Evolutionary conservation across 2,113 vertebrate species (phyloP).

Genomic region (Stomatorhinus ivindoensis): DNA sequence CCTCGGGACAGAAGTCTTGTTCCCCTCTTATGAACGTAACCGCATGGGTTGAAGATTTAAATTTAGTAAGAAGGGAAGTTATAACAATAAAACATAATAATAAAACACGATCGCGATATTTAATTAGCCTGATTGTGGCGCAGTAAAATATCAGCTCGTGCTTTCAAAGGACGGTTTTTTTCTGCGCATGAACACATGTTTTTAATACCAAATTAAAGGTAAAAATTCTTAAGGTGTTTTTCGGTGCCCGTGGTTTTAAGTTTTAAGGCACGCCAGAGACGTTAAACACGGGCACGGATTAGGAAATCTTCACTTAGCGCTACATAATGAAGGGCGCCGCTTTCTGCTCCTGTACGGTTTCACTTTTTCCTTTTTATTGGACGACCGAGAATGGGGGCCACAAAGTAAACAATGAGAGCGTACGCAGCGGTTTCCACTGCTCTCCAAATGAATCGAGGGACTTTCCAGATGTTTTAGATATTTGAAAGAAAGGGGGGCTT

Average conservation of each 20-base stretch:
- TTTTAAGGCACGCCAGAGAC: conserved; percentile 35
- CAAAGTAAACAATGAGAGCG: conserved; percentile 59
- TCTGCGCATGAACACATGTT: not conserved
- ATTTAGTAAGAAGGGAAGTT: conserved; percentile 50
- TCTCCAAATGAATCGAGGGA: conserved; percentile 50
- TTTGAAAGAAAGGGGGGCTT: conserved; percentile 40
- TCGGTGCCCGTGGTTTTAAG: not conserved
- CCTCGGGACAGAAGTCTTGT: conserved; percentile 38
- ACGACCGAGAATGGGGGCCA: conserved; percentile 46
- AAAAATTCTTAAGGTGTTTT: conserved; percentile 24
- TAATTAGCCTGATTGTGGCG: conserved; percentile 30
- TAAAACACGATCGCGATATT: conserved; percentile 41
- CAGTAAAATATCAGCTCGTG: conserved; percentile 31
- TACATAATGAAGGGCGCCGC: conserved; percentile 54
- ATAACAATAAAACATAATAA: conserved; percentile 33
- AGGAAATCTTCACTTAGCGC: conserved; percentile 57
- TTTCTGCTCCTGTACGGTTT: conserved; percentile 46
- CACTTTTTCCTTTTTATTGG: conserved; percentile 45
- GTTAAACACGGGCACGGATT: conserved; percentile 35
- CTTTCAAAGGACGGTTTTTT: conserved; percentile 10
- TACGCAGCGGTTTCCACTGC: conserved; percentile 44
- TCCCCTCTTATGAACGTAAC: conserved; percentile 42
- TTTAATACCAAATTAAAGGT: conserved; percentile 24
- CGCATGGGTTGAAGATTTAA: conserved; percentile 45
- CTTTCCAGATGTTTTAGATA: conserved; percentile 55